Evolutionary conservation across 2,888 invertebrate genomes (phyloP).

Genomic region (Andrena camellia): DNA sequence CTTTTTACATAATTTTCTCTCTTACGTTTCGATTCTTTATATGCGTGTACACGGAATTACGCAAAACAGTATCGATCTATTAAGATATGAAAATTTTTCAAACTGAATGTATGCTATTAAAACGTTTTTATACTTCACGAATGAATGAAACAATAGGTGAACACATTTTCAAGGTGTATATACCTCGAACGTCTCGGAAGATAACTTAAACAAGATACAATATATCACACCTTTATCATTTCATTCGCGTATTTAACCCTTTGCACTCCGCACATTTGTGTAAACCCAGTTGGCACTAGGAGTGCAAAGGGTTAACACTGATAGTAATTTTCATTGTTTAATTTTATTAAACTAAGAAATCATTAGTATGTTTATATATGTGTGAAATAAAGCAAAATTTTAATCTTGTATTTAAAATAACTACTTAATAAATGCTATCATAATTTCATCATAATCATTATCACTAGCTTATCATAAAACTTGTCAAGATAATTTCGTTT

Average conservation of each 20-base stretch:
- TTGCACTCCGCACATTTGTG: too few relatives aligned
- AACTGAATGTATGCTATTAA: background rate
- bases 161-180: slow-evolving; percentile 43
- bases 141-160: slow-evolving; percentile 6
- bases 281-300: too few relatives aligned
- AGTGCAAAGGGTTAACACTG: background rate
- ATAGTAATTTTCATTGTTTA: slow-evolving; percentile 14
- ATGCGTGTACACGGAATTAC: background rate
- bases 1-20: slow-evolving; percentile 6
- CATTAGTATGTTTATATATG: slow-evolving; percentile 32
- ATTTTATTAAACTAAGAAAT: slow-evolving; percentile 27
- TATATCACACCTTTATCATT: slow-evolving; percentile 36
- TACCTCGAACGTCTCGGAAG: slow-evolving; percentile 37
- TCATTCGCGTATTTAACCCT: slow-evolving; percentile 15
- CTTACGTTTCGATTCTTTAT: background rate
- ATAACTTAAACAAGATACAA: slow-evolving; percentile 20
- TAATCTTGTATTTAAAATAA: background rate
- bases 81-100: background rate
- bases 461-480: slow-evolving; percentile 17
- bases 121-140: slow-evolving; percentile 31
- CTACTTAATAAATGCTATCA: slow-evolving; percentile 22
- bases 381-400: slow-evolving; percentile 17
- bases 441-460: slow-evolving; percentile 3
- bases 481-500: slow-evolving; percentile 30
- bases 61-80: background rate